Evolutionary conservation across 2,888 invertebrate genomes (phyloP).

Genomic region (Torymus aiolomorphi): DNA sequence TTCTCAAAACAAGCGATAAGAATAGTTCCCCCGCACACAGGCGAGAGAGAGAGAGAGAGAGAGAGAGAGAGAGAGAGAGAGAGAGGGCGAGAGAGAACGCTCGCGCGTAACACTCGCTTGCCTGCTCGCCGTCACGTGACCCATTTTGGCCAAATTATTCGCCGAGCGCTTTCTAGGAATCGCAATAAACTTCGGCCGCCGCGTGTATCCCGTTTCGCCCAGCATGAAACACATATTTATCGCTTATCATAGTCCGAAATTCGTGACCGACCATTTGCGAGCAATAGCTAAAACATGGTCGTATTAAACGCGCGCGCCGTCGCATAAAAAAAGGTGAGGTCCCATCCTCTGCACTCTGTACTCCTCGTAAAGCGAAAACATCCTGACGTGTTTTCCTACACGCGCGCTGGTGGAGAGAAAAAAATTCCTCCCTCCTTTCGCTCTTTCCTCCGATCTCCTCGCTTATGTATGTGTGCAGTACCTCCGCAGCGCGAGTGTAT

Average conservation of each 20-base stretch:
- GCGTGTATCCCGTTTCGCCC: slow-evolving; percentile 26
- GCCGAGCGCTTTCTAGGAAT: slow-evolving; percentile 33
- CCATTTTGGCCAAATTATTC: slow-evolving; percentile 43
- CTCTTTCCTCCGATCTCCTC: slow-evolving; percentile 14
- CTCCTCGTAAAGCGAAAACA: slow-evolving; percentile 31
- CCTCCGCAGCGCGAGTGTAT: background rate
- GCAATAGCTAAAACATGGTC: slow-evolving; percentile 41
- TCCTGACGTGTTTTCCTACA: slow-evolving; percentile 29
- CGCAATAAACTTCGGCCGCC: background rate
- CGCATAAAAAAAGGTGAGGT: slow-evolving; percentile 7
- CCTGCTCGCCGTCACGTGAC: slow-evolving; percentile 4
- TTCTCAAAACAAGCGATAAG: slow-evolving; percentile 14
- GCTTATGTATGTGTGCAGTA: background rate
- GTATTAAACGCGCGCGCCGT: background rate
- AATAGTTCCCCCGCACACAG: slow-evolving; percentile 3
- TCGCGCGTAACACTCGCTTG: no score
- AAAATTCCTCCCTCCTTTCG: slow-evolving; percentile 4
- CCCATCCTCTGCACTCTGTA: slow-evolving; percentile 1
- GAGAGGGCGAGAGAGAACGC: no score
- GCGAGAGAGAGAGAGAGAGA: no score
- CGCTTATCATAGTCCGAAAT: background rate
- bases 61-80: no score
- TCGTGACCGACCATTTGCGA: slow-evolving; percentile 31
- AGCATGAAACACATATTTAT: background rate
- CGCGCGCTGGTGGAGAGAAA: slow-evolving; percentile 4